These are phyloP conservation scores for Rhabdornis inornatus DNA, from an alignment of 2,113 vertebrate species.

Conservation along the genomic window DNA sequence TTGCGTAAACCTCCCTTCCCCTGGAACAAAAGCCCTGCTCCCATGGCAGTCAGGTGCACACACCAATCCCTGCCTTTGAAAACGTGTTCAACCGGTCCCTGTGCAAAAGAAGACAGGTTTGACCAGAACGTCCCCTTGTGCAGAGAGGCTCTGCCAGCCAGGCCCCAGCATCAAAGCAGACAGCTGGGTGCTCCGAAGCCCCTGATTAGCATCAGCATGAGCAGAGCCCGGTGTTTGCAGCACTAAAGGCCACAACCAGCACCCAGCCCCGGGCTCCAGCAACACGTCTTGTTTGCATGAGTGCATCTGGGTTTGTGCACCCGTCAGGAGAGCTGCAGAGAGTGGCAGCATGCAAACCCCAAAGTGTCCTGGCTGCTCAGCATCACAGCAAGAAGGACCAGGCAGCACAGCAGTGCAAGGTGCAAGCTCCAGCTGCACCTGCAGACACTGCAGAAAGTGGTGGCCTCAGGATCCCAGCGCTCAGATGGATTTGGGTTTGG, in stretches of 20 bases:
- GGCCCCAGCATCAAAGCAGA: constrained; percentile 36
- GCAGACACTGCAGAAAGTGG: background rate
- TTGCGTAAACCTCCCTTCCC: constrained; percentile 39
- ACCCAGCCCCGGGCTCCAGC: background rate
- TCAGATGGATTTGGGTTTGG: fast-evolving
- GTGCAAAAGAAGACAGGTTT: constrained; percentile 29
- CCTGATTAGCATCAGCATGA: background rate
- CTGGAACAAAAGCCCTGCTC: constrained; percentile 44
- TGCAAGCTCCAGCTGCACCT: background rate
- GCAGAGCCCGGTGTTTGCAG: background rate
- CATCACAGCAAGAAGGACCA: background rate
- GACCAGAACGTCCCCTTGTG: background rate
- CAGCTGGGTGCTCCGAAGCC: background rate
- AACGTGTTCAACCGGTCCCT: background rate
- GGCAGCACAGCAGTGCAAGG: background rate
- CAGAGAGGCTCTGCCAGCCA: constrained; percentile 16
- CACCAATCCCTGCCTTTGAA: background rate
- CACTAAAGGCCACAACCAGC: background rate
- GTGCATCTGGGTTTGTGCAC: background rate
- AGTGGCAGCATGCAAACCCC: background rate
- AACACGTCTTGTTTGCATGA: background rate
- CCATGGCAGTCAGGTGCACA: constrained; percentile 31
- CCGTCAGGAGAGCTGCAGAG: background rate
- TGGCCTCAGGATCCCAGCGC: background rate
- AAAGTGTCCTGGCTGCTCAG: background rate